Evolutionary conservation across 2,888 invertebrate species (phyloP).

Genomic region (Stegophylla sp.): DNA sequence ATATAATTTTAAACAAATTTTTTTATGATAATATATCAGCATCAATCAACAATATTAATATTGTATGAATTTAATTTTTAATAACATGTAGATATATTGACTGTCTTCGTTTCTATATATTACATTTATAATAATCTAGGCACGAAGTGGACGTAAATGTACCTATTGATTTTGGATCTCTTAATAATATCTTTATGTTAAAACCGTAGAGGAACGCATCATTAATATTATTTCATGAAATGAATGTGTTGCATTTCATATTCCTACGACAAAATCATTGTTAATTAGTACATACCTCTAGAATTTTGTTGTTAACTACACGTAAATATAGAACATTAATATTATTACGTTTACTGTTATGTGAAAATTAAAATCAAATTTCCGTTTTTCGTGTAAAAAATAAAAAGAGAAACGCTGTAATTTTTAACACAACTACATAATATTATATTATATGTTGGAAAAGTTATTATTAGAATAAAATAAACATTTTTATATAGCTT

Average conservation of each 20-base stretch:
- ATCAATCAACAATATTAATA: conserved; percentile 43
- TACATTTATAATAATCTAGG: neutral
- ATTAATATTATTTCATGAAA: conserved; percentile 17
- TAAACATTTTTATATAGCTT: conserved; percentile 32
- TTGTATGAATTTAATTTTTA: conserved; percentile 27
- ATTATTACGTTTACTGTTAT: conserved; percentile 19
- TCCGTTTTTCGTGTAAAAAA: conserved; percentile 8
- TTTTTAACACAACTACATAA: conserved; percentile 4
- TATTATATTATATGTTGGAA: conserved; percentile 2
- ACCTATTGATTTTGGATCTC: conserved; percentile 55
- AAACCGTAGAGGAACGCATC: conserved; percentile 28
- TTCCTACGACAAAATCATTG: conserved; percentile 40
- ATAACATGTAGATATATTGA: conserved; percentile 39
- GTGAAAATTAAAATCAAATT: conserved; percentile 16
- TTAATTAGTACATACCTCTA: conserved; percentile 21
- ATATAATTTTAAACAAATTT: conserved; percentile 22
- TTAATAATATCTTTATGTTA: conserved; percentile 40
- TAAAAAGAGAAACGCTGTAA: conserved; percentile 1
- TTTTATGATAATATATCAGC: conserved; percentile 21
- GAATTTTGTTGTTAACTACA: conserved; percentile 22
- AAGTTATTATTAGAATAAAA: conserved; percentile 32
- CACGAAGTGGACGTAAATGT: conserved; percentile 45
- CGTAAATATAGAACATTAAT: conserved; percentile 27
- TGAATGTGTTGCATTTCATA: conserved; percentile 26
- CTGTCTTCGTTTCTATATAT: conserved; percentile 45